A percentile compares a stretch with the other conserved stretches of the same genome.
Conservation (phyloP, 1,140 invertebrate genomes). For the Dermatophagoides farinae region DNA sequence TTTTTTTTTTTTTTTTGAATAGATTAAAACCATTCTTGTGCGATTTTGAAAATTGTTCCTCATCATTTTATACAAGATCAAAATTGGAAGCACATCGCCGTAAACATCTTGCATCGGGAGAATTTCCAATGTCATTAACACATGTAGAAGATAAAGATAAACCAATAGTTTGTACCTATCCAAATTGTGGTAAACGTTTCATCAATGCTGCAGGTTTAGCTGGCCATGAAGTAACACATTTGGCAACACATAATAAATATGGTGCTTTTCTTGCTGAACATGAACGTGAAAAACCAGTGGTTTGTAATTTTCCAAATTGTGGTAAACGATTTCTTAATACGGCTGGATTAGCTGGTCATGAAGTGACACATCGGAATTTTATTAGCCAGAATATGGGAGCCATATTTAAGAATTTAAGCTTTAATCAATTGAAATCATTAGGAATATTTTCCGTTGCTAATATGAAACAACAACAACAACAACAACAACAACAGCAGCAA, state of each 20-base stretch:
- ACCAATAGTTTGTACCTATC: conserved; percentile 1
- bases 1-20: neutral
- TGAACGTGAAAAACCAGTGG: conserved; percentile 2
- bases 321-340: conserved; percentile 9
- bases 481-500: too few species aligned
- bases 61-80: conserved; percentile 4
- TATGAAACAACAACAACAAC: neutral
- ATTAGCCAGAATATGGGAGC: conserved; percentile 7
- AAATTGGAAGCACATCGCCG: conserved; percentile 7
- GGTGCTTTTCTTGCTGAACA: conserved; percentile 6
- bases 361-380: conserved; percentile 5
- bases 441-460: conserved; percentile 4
- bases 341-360: neutral
- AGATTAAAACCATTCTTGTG: conserved; percentile 6
- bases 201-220: conserved; percentile 5
- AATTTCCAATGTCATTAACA: conserved; percentile 7
- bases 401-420: conserved; percentile 7
- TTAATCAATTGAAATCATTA: neutral
- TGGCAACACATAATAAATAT: conserved; percentile 7
- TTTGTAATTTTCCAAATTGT: conserved; percentile 9
- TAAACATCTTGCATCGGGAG: conserved; percentile 2
- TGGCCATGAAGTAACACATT: conserved; percentile 1
- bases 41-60: conserved; percentile 7
- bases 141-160: conserved; percentile 5
- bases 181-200: conserved; percentile 6